Base-by-base conservation (phyloP, 2,888 invertebrate species). In the Melipona bicolor region DNA sequence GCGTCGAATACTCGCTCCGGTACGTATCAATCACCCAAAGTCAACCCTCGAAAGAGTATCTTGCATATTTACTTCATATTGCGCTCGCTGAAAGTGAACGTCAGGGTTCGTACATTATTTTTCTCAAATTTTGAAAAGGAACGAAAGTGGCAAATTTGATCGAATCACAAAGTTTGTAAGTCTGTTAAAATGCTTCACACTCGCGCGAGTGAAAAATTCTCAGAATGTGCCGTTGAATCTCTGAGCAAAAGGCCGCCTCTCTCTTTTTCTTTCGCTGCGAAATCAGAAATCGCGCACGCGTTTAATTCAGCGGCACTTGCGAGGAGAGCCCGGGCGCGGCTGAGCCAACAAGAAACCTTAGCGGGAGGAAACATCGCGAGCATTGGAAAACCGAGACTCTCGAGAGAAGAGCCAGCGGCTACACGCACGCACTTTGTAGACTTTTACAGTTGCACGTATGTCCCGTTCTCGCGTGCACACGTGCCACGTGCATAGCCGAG, bases 301-400 rank as follows among this genome's bases (percentile, higher is more conserved):
- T 72, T 72, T 72, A 72, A 72, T 71, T 71, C 24, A 19, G 17
- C n/a, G n/a, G 54, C 70, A 36, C 36, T 70, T 54, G 17, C 54
- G 27, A 52, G 43, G 43, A 43, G 9, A 43, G 2, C n/a, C n/a
- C 19, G 17, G 19, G 43, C 24, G 5, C 59, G 19, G 24, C 19
- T 71, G 71, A 56, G 3, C 56, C 56, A 71, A 71, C 56, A 36
- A 56, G 71, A 59, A 71, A 71, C 70, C 56, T 56, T 43, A 43
- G 3, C n/a, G 36, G 36, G 24, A 70, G 56, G 70, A 59, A 71
- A 71, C 71, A 71, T 56, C 56, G 43, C 56, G 43, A 56, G 56
- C 19, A 71, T 71, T 56, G 71, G 43, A 71, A 71, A 71, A 56
- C 24, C 56, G 71, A 71, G 59, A 59, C 59, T 71, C 71, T 71